Base-by-base conservation (phyloP, 2,113 vertebrate genomes). In the Festucalex cinctus region DNA sequence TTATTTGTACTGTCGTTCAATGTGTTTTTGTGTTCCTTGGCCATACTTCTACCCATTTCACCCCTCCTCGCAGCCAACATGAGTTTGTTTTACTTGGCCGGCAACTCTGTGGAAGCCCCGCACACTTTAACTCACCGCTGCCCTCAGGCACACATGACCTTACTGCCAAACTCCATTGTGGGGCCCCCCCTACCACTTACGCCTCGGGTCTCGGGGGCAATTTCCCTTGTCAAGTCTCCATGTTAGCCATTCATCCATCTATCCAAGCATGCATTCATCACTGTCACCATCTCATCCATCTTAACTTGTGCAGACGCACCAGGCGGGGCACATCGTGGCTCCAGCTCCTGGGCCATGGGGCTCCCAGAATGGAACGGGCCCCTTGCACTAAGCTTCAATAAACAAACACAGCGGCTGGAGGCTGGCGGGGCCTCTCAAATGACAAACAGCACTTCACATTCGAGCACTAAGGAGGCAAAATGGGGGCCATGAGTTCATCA, bases 51-150 rank as follows among this genome's bases (percentile, higher is more conserved):
- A 80, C 10, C 51, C 12, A 26, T 57, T 51, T 22, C 48, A 2
- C n/a, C 20, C 66, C 68, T 81, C 81, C 67, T 80, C 74, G 68
- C 70, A 79, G 73, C 9, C 36, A 76, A 69, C 84, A 85, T 89
- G 78, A 74, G 86, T 92, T 94, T 94, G 89, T 93, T 94, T 92
- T 86, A 88, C 87, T 92, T 92, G 92, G 90, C 89, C 68, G 68
- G 82, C 78, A 78, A 76, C 80, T 85, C 85, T 64, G 72, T 77
- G 83, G 85, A 75, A 83, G 84, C 81, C 70, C 82, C 74, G 89
- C 84, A 85, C 85, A 81, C 85, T 92, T 75, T 85, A 88, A 88
- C 90, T 91, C 90, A 76, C 80, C 84, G 79, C 83, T 70, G 37
- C 37, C 68, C 83, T 48, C 65, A 82, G 88, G 92, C 90, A 90